Evolutionary conservation across 2,888 invertebrate species (phyloP), one percentile per base, ranked within the genome.

Genomic region (Orchesella flavescens): DNA sequence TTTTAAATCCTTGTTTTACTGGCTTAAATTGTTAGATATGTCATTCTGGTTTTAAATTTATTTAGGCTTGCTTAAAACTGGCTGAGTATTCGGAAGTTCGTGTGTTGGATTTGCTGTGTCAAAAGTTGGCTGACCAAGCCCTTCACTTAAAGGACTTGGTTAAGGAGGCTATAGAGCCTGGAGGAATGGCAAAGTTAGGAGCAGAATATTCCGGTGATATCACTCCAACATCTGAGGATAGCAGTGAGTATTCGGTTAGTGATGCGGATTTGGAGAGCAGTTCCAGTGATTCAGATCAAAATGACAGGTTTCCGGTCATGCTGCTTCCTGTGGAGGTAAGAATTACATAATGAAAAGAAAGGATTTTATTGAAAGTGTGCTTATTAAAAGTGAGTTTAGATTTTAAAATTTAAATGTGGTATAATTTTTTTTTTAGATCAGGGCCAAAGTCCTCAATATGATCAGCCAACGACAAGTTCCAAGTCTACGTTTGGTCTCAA

Each of bases 361-460:
- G 46, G 7, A 46, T 10, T 46, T 10, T 46, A 13, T 46, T 10
- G 46, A 7, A 10, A 46, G 7, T 10, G 7, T 7, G 46, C 7
- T 46, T 46, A 13, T 46, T 46, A 17, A 59, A 59, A 59, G 10
- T 15, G 15, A 17, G 10, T 19, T 12, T 21, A 61, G 17, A 61
- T 9, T 12, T 61, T 9, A 66, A 66, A 3, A 19, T 34, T 34
- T 34, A 34, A 2, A 4, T 17, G 17, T 59, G 3, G 21, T 59
- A 59, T 55, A 12, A 21, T 55, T 53, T 57, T 19, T 49, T 61
- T 63, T 73, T 46, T 44, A 86, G 85, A 78, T 86, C 49, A 74
- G 86, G 66, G 80, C 85, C 13, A 85, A 84, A 74, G 84, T 86
- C n/a, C 73, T 86, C 1, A 86, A 86, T 49, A 81, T 86, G 84